A percentile compares a stretch with the other conserved stretches of the same genome.
These are phyloP conservation scores for Mola mola DNA, from an alignment of 2,113 vertebrate genomes.

Conservation along the genomic window DNA sequence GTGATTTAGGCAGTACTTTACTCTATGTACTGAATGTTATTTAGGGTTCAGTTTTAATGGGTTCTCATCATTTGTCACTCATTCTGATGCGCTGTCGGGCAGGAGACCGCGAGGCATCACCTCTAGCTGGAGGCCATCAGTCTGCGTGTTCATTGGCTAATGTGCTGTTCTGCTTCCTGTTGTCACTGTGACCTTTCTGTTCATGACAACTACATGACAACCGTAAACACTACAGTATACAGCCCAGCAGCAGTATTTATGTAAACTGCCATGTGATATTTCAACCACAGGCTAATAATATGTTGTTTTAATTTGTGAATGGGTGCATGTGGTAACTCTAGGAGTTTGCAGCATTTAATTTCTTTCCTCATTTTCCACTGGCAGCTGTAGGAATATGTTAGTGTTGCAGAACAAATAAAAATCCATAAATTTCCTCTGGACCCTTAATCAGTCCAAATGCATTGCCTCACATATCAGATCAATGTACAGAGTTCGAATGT, in stretches of 20 bases:
- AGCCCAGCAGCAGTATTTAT: neutral
- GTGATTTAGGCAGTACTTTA: too few species aligned
- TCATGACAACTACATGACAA: conserved; percentile 4
- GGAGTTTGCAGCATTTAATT: neutral
- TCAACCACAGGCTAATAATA: conserved; percentile 1
- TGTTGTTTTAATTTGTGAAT: neutral
- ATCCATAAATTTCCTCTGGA: neutral
- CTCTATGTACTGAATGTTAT: too few species aligned
- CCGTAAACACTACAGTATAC: neutral
- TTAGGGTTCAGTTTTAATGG: too few species aligned
- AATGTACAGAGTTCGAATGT: conserved; percentile 65
- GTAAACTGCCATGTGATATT: neutral
- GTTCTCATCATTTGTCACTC: conserved; percentile 47
- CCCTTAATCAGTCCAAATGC: conserved; percentile 39
- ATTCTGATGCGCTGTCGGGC: conserved; percentile 45
- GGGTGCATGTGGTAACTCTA: neutral
- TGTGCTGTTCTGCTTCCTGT: conserved; percentile 1
- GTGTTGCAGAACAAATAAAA: neutral
- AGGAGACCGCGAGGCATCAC: conserved; percentile 14
- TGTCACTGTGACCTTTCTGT: conserved; percentile 47
- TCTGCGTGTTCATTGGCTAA: neutral
- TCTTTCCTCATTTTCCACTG: neutral
- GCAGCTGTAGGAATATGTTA: neutral
- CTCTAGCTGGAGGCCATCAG: conserved; percentile 29
- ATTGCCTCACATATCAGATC: conserved; percentile 41